Conservation (phyloP, 2,113 vertebrate genomes). For the Phalacrocorax pelagicus region DNA sequence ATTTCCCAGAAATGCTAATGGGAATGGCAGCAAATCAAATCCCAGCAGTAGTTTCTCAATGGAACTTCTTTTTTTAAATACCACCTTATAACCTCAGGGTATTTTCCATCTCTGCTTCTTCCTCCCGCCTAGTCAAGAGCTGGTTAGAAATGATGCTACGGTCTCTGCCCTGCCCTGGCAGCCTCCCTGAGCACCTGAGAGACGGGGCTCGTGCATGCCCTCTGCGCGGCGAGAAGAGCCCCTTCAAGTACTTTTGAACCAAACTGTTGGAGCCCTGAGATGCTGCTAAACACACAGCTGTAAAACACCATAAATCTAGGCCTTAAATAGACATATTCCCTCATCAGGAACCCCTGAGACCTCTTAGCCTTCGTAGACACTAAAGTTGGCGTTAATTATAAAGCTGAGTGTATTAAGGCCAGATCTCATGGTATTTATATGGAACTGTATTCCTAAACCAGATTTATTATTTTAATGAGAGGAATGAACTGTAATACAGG, state of each 20-base stretch:
- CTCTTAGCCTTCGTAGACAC: background rate
- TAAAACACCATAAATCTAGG: background rate
- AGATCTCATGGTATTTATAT: background rate
- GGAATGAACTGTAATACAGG: background rate
- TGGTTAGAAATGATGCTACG: background rate
- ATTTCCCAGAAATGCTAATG: background rate
- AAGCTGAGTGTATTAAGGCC: slow-evolving; percentile 1
- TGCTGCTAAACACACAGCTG: background rate
- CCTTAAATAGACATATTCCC: background rate
- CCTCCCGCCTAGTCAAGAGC: background rate
- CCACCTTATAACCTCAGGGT: background rate
- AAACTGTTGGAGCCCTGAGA: background rate
- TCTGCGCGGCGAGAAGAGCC: background rate
- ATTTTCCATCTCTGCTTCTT: slow-evolving; percentile 3
- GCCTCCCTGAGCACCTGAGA: background rate
- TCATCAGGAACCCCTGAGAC: background rate
- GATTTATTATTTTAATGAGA: background rate
- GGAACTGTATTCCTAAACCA: background rate
- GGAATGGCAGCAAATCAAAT: slow-evolving; percentile 27
- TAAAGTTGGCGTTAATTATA: slow-evolving; percentile 1
- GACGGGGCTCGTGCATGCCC: accelerated
- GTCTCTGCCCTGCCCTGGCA: background rate
- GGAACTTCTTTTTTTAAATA: background rate
- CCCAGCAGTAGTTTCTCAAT: background rate
- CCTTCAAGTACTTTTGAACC: background rate